Evolutionary conservation across 2,113 vertebrate genomes (phyloP), one percentile per base, ranked within the genome.

Genomic region (Andinoacara biseriatus): DNA sequence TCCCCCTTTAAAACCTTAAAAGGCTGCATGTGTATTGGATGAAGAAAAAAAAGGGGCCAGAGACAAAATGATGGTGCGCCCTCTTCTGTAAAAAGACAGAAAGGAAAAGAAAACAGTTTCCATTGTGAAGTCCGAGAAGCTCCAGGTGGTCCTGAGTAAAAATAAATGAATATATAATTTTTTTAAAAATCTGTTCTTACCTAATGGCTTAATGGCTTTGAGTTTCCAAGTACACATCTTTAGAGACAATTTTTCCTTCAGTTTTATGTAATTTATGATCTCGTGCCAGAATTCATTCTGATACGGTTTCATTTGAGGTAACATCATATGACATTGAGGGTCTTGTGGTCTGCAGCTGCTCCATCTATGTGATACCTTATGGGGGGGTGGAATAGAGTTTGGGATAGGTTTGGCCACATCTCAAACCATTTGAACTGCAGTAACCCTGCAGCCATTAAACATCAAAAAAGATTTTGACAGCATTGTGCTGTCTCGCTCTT

Each of bases 391-490:
- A 14, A 29, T 26, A 84, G 74, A 83, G 77, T 72, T 83, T 59
- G 31, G 85, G 40, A 40, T 49, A 61, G 22, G 62, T 78, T 69
- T 76, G 40, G 14, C 54, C 46, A 58, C 60, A 61, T 76, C 40
- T 83, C 24, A 24, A 87, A 61, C 80, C 33, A 79, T 84, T 86
- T 91, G 91, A 75, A 89, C 86, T 79, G 58, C 10, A 81, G 87
- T 92, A 94, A 93, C 92, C 91, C 83, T 46, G 65, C 57, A 26
- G 20, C 31, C 9, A 22, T 65, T 29, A 78, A 89, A 74, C 84
- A 80, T 69, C 54, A 65, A 38, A 59, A 78, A 54, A 72, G 20
- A 38, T 61, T 80, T 18, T 87, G 88, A 87, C 91, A 92, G 83
- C 86, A 24, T 26, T 82, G 82, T 80, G 89, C 67, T 26, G 81